A percentile compares a stretch with the other conserved stretches of the same genome.
Evolutionary conservation across 1,140 invertebrate genomes (phyloP).

Genomic region (Aphaenogaster floridana): DNA sequence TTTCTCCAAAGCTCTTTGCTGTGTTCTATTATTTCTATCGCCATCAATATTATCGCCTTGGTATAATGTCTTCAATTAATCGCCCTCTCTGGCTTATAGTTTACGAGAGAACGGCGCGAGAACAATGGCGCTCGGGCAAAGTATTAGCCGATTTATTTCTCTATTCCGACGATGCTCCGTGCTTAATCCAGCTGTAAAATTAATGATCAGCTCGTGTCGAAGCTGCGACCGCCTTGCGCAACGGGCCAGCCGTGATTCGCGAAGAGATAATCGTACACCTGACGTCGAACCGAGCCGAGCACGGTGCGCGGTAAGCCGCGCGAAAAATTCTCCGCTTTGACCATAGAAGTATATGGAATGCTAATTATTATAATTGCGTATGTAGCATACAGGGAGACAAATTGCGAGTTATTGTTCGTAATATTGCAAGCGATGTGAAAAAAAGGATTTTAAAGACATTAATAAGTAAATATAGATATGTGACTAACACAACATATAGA

Average conservation of each 20-base stretch:
- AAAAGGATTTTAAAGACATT: neutral
- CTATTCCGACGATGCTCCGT: constrained; percentile 39
- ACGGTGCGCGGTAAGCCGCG: neutral
- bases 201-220: constrained; percentile 62
- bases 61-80: constrained; percentile 29
- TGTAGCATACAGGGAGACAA: neutral
- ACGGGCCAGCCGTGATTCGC: constrained; percentile 47
- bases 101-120: constrained; percentile 48
- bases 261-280: constrained; percentile 56
- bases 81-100: constrained; percentile 12
- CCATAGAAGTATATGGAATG: neutral
- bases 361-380: constrained; percentile 42
- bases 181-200: constrained; percentile 56
- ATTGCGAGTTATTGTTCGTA: neutral
- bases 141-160: constrained; percentile 53
- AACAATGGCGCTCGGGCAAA: constrained; percentile 51
- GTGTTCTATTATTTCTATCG: constrained; percentile 9
- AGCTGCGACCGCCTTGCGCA: constrained; percentile 56
- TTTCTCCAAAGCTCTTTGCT: neutral
- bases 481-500: too few species aligned
- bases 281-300: constrained; percentile 26
- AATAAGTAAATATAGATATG: too few species aligned
- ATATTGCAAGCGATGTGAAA: neutral
- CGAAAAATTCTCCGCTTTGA: neutral
- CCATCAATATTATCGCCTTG: neutral